A percentile compares a stretch with the other conserved stretches of the same genome.
Conservation (phyloP, 2,888 invertebrate species). For the Nowickia ferox region DNA sequence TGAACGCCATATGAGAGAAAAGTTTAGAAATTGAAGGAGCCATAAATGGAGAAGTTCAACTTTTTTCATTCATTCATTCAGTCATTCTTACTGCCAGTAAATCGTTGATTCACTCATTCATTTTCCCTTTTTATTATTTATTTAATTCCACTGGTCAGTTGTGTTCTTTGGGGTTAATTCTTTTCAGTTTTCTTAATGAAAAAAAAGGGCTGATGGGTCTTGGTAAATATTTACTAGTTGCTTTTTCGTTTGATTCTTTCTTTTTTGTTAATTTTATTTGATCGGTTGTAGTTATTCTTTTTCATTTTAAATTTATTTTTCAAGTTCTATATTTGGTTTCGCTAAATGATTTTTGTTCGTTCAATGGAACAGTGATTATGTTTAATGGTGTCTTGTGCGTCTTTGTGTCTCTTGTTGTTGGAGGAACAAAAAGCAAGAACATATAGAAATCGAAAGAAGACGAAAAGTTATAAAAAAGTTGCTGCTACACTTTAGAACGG, state of each 20-base stretch:
- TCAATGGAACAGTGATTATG: slow-evolving; percentile 83
- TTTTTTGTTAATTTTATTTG: slow-evolving; percentile 41
- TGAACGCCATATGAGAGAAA: slow-evolving; percentile 32
- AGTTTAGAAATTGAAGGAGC: slow-evolving; percentile 68
- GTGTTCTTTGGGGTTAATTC: slow-evolving; percentile 38
- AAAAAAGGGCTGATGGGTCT: slow-evolving; percentile 54
- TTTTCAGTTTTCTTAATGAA: neutral
- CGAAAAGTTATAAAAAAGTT: slow-evolving; percentile 2
- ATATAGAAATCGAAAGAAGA: slow-evolving; percentile 12
- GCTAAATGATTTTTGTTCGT: slow-evolving; percentile 83
- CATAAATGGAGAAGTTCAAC: slow-evolving; percentile 52
- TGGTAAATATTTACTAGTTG: slow-evolving; percentile 24
- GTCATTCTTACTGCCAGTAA: slow-evolving; percentile 37
- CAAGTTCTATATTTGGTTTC: slow-evolving; percentile 78
- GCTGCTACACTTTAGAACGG: neutral
- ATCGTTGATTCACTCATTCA: slow-evolving; percentile 53
- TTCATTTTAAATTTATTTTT: slow-evolving; percentile 47
- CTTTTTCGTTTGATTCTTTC: slow-evolving; percentile 36
- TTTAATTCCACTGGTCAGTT: slow-evolving; percentile 36
- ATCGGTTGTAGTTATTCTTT: slow-evolving; percentile 45
- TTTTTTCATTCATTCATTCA: slow-evolving; percentile 19
- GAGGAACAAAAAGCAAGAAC: slow-evolving; percentile 35
- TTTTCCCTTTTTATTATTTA: slow-evolving; percentile 57
- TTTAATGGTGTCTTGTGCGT: slow-evolving; percentile 74
- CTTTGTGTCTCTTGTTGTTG: slow-evolving; percentile 62